Percentiles rank a stretch among this genome's conserved stretches.
Conservation (phyloP, 2,888 invertebrate genomes). For the Drosophila paranaensis region DNA sequence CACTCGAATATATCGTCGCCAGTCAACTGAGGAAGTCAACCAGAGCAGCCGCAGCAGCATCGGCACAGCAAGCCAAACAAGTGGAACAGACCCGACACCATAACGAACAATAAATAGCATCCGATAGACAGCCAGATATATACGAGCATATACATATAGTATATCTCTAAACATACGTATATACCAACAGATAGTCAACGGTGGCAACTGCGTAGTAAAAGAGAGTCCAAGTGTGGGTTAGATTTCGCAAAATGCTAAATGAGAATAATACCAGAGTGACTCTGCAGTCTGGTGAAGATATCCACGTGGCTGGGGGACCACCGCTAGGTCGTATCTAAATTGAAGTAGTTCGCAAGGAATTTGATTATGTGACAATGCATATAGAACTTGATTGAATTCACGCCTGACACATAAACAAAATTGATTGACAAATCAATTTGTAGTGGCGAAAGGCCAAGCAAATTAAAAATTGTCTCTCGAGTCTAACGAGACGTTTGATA, state of each 20-base stretch:
- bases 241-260: constrained; percentile 37
- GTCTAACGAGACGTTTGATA: background rate
- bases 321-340: background rate
- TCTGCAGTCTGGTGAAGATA: background rate
- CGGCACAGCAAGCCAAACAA: constrained; percentile 37
- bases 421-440: background rate
- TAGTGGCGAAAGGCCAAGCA: background rate
- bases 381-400: background rate
- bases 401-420: background rate
- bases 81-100: constrained; percentile 60
- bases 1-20: constrained; percentile 16
- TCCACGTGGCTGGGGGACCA: background rate
- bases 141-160: background rate
- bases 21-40: constrained; percentile 44
- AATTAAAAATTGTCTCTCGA: background rate
- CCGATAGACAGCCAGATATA: constrained; percentile 18
- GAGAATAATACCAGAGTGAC: constrained; percentile 26
- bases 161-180: background rate
- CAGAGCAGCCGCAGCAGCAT: constrained; percentile 34
- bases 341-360: background rate
- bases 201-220: constrained; percentile 45
- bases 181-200: constrained; percentile 20
- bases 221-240: constrained; percentile 18
- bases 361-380: constrained; percentile 3
- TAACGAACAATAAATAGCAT: constrained; percentile 23